phyloP scores from a whole-genome alignment of 2,797 vertebrate species.

The Rhinella marina region DNA sequence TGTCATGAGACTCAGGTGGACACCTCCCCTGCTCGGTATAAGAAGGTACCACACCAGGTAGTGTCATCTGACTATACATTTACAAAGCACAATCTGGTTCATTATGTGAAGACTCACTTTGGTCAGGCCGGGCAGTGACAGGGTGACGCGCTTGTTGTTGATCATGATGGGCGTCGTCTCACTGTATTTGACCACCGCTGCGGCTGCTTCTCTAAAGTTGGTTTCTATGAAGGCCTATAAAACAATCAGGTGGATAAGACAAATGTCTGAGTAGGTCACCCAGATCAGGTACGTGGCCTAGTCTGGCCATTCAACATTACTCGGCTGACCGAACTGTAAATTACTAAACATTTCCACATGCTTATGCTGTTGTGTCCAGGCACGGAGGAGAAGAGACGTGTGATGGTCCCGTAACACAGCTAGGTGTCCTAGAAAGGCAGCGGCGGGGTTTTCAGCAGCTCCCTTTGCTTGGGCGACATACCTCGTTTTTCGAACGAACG shows the following conservation, averaged over 20 bases:
- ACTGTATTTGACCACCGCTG: slow-evolving; percentile 73
- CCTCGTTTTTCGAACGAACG: slow-evolving; percentile 76
- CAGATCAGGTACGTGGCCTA: too few species aligned
- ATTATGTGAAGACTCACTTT: not conserved
- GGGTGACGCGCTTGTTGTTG: slow-evolving; percentile 70
- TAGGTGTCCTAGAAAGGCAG: too few species aligned
- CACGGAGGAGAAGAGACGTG: too few species aligned
- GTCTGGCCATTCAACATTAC: too few species aligned
- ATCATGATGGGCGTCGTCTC: slow-evolving; percentile 72
- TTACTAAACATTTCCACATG: too few species aligned
- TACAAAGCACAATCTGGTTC: not conserved
- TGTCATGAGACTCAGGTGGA: too few species aligned
- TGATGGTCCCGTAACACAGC: too few species aligned
- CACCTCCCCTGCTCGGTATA: too few species aligned
- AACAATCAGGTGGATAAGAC: not conserved
- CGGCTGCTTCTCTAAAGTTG: slow-evolving; percentile 80
- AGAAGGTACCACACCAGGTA: too few species aligned
- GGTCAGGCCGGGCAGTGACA: slow-evolving; percentile 71
- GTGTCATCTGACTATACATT: not conserved
- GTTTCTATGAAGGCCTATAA: slow-evolving; percentile 83
- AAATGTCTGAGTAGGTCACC: not conserved
- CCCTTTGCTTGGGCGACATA: slow-evolving; percentile 40
- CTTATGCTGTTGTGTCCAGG: too few species aligned
- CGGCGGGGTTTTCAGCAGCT: not conserved
- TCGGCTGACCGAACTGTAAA: too few species aligned